Evolutionary conservation across 2,888 invertebrate species (phyloP), one percentile per base, ranked within the genome.

Genomic region (Plebejus argus): DNA sequence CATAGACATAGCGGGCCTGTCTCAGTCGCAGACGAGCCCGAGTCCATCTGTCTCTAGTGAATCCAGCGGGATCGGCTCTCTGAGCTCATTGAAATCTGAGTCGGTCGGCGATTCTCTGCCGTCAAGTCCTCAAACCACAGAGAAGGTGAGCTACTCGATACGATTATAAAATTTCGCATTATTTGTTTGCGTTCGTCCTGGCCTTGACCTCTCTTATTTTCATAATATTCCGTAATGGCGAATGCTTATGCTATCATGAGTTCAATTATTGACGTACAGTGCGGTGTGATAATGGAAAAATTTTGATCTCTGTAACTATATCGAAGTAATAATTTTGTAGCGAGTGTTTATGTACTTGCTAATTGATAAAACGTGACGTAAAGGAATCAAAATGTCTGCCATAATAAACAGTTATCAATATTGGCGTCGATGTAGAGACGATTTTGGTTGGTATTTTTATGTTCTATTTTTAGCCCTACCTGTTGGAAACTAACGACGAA

Each of bases 21-120:
- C 89, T 85, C 89, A 93, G 85, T 93, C 93, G 75, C 93, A 94
- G 85, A 89, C 94, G 77, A 94, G 94, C 86, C 95, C 95, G 58
- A 93, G 93, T 82, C 95, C 95, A 82, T 95, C 95, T 84, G 92
- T 93, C 86, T 95, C 93, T 84, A 95, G 95, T 85, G 95, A 95
- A 88, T 95, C 95, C 84, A 95, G 95, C 90, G 95, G 95, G 86
- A 92, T 95, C 87, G 94, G 95, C 83, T 95, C 95, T 83, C 86
- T 95, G 83, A 94, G 93, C 81, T 94, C 95, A 82, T 92, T 95
- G 82, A 94, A 94, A 87, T 91, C 91, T 77, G 94, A 94, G 87
- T 94, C 94, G 76, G 89, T 93, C 80, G 90, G 88, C 85, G 93
- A 91, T 86, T 93, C 93, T 84, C 86, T 94, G 80, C 94, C 94